These are phyloP conservation scores for Oryzias sinensis DNA, from an alignment of 2,797 vertebrate genomes.

Conservation along the genomic window DNA sequence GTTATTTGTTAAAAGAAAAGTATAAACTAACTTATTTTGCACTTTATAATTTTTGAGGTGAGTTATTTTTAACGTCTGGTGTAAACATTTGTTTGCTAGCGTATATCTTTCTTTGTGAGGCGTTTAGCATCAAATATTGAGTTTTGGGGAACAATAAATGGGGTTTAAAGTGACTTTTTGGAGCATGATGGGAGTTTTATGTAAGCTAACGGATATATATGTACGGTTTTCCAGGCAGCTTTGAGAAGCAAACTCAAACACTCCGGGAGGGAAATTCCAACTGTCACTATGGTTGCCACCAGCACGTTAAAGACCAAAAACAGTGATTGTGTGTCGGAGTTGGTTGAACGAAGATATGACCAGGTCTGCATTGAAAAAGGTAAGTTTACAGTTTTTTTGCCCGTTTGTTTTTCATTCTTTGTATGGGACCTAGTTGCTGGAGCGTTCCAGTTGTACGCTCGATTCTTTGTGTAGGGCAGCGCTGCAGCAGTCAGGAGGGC, in stretches of 20 bases:
- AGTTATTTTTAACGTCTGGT: constrained; percentile 10
- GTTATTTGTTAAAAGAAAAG: constrained; percentile 29
- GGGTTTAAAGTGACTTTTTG: no score
- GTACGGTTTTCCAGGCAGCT: constrained; percentile 20
- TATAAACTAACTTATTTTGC: constrained; percentile 26
- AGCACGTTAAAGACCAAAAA: constrained; percentile 75
- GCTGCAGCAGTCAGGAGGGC: constrained; percentile 56
- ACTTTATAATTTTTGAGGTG: constrained; percentile 51
- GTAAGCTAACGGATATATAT: no score
- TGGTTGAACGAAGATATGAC: constrained; percentile 63
- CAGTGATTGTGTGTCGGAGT: constrained; percentile 62
- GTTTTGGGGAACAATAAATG: no score
- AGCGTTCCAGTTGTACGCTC: constrained; percentile 51
- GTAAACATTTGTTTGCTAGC: neutral
- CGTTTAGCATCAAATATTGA: no score
- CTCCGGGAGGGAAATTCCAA: neutral
- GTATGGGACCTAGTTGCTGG: constrained; percentile 9
- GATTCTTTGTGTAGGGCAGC: constrained; percentile 69
- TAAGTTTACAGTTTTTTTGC: constrained; percentile 28
- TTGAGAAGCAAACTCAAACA: neutral
- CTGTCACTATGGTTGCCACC: constrained; percentile 73
- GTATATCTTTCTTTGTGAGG: no score
- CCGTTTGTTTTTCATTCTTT: neutral
- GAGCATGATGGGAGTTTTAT: no score
- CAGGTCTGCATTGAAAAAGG: constrained; percentile 76